Evolutionary conservation across 2,888 invertebrate genomes (phyloP), one percentile per base, ranked within the genome.

Genomic region (Ischnura elegans): DNA sequence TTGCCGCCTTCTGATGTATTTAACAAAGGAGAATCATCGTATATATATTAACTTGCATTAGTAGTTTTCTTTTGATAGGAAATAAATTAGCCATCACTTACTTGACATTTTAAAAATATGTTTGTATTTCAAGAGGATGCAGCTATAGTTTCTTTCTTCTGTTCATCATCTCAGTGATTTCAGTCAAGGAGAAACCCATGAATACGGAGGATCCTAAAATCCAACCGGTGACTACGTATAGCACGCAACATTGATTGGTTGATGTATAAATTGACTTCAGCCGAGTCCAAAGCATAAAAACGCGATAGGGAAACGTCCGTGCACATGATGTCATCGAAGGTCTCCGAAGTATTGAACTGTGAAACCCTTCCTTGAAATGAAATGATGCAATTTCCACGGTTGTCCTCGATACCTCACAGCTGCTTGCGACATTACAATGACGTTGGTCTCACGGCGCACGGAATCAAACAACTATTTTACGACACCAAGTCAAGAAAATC

Each of bases 301-400:
- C 29, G 16, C 76, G 36, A 76, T 36, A 10, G 0, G 76, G 76
- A 36, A 76, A 76, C 36, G 36, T 76, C 29, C 13, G 36, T 36
- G 36, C 36, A 1, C 8, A 76, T 21, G 76, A 76, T 25, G 36
- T 36, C 76, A 76, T 21, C 36, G 61, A 61, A 61, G 6, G 76
- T 76, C 76, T 36, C 76, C 36, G 8, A 76, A 10, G 76, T 76
- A 76, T 76, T 76, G 76, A 76, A 76, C 76, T 76, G n/a, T 76
- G 76, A 76, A 76, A 76, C 76, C 76, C 36, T 76, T 76, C 76
- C 76, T 36, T 76, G 76, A 76, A 76, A 76, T 76, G 76, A 76
- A 76, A 76, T 76, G 76, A 36, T 76, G 76, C 76, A 76, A 76
- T 76, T 29, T 36, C 76, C 13, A 10, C 25, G 76, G 10, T 29